These are phyloP conservation scores for Oncorhynchus tshawytscha DNA, from an alignment of 2,113 vertebrate genomes.

Conservation along the genomic window DNA sequence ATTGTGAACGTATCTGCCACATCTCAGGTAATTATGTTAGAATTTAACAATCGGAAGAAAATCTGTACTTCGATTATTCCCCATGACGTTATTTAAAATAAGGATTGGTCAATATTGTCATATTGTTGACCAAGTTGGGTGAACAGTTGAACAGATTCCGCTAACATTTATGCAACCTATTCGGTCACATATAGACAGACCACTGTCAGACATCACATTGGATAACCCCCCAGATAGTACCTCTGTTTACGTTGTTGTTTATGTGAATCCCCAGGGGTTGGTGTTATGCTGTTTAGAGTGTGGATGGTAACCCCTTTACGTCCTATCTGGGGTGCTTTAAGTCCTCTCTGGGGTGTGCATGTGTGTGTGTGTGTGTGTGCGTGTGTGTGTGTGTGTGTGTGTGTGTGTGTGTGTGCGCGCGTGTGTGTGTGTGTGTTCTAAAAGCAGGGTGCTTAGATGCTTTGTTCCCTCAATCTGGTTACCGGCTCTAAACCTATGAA, in stretches of 20 bases:
- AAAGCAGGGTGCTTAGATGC: constrained; percentile 27
- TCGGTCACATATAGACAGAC: background rate
- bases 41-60: background rate
- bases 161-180: background rate
- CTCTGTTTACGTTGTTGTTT: constrained; percentile 35
- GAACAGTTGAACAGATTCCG: no score
- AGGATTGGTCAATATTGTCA: background rate
- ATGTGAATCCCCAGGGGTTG: constrained; percentile 28
- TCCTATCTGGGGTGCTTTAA: constrained; percentile 44
- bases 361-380: no score
- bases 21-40: constrained; percentile 23
- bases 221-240: constrained; percentile 17
- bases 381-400: no score
- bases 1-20: constrained; percentile 15
- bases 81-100: background rate
- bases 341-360: constrained; percentile 34
- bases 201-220: background rate
- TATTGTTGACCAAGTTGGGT: constrained; percentile 6
- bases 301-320: constrained; percentile 40
- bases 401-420: no score
- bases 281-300: constrained; percentile 14
- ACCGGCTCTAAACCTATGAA: constrained; percentile 42
- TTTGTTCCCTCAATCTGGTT: constrained; percentile 51
- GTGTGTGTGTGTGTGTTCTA: background rate
- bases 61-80: no score